Percentiles rank a stretch among this genome's conserved stretches.
phyloP scores from a whole-genome alignment of 2,888 invertebrate species.

The Dione vanillae region DNA sequence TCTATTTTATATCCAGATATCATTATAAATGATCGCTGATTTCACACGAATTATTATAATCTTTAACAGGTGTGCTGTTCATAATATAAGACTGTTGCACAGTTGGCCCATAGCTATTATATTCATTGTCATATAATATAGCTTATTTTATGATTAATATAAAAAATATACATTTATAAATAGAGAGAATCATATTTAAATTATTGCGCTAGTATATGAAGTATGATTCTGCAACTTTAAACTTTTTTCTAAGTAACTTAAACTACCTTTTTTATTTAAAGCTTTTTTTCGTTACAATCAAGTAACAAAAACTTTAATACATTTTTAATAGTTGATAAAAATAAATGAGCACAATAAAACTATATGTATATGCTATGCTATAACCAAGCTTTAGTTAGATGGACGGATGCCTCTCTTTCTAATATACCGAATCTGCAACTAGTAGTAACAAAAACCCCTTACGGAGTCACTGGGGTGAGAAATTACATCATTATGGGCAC shows the following conservation, averaged over 20 bases:
- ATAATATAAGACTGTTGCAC: conserved; percentile 10
- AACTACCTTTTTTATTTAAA: too few relatives aligned
- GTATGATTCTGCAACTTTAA: too few relatives aligned
- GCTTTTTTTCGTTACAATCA: too few relatives aligned
- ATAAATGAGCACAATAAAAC: too few relatives aligned
- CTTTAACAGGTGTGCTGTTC: conserved; percentile 46
- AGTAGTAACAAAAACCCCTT: conserved; percentile 11
- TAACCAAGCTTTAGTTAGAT: not conserved
- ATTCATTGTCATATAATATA: too few relatives aligned
- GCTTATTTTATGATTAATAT: too few relatives aligned
- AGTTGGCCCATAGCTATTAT: not conserved
- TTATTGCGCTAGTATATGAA: too few relatives aligned
- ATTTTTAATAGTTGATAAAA: too few relatives aligned
- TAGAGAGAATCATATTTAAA: too few relatives aligned
- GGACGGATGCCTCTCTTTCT: not conserved
- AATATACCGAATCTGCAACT: conserved; percentile 18
- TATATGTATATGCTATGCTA: conserved; percentile 3
- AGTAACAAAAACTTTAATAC: too few relatives aligned
- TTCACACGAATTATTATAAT: conserved; percentile 47
- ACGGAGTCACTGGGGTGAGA: conserved; percentile 33
- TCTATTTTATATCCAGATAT: conserved; percentile 7
- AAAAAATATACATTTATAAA: too few relatives aligned
- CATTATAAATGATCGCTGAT: conserved; percentile 25
- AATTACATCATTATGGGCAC: conserved; percentile 41
- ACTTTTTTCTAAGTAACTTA: too few relatives aligned